Evolutionary conservation across 1,140 invertebrate genomes (phyloP).

Genomic region (Orchesella cincta): DNA sequence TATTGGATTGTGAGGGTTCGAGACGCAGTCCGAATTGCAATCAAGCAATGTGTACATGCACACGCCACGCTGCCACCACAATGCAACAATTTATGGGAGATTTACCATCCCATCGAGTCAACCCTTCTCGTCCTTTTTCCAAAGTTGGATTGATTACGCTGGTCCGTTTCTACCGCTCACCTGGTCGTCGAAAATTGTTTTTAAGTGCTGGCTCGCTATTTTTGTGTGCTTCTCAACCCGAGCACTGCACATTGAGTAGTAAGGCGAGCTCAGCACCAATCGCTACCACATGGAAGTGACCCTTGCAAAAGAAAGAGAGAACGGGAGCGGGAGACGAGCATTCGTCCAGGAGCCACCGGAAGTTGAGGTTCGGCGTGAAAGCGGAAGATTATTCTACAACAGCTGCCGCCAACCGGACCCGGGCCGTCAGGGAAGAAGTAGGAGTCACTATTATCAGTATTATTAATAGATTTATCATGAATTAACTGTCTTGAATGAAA

Average conservation of each 20-base stretch:
- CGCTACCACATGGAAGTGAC: not conserved
- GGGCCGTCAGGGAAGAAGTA: too few species aligned
- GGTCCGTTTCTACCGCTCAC: conserved; percentile 55
- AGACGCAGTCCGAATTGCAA: conserved; percentile 21
- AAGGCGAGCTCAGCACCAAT: too few species aligned
- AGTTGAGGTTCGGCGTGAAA: conserved; percentile 1
- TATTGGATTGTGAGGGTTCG: conserved; percentile 33
- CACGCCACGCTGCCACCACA: conserved; percentile 34
- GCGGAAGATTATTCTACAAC: not conserved
- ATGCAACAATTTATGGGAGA: conserved; percentile 53
- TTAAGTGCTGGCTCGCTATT: conserved; percentile 56
- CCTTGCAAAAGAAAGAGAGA: not conserved
- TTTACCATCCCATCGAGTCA: conserved; percentile 52
- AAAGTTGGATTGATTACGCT: conserved; percentile 56
- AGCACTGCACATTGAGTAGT: conserved; percentile 58
- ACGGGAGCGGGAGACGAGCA: not conserved
- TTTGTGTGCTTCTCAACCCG: conserved; percentile 57
- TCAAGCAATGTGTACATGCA: conserved; percentile 47
- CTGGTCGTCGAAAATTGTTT: conserved; percentile 39
- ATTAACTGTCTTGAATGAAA: too few species aligned
- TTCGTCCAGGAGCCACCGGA: not conserved
- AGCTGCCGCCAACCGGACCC: too few species aligned
- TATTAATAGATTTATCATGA: too few species aligned
- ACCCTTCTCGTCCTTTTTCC: conserved; percentile 51
- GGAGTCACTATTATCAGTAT: too few species aligned